A percentile compares a stretch with the other conserved stretches of the same genome.
Conservation (phyloP, 2,797 vertebrate species). For the Nannoperca obscura region DNA sequence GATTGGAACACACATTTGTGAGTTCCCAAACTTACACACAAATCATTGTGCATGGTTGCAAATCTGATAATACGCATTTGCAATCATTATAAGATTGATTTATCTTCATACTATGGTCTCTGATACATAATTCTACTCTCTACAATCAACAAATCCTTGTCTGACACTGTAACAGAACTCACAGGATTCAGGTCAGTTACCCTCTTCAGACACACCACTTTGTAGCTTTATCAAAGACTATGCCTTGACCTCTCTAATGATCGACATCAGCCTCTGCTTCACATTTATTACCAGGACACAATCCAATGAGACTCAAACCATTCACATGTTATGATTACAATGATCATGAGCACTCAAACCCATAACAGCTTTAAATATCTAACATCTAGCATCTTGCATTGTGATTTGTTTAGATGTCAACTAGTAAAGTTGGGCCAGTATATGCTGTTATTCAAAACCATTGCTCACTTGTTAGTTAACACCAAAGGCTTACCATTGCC, state of each 20-base stretch:
- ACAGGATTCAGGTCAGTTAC: conserved; percentile 12
- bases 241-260: neutral
- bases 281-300: no score
- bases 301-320: no score
- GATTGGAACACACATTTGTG: no score
- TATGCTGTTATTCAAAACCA: neutral
- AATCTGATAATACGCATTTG: no score
- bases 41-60: no score
- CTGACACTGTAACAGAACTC: conserved; percentile 4
- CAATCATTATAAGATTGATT: no score
- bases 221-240: conserved; percentile 14
- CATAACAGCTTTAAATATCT: neutral
- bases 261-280: neutral
- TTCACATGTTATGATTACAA: no score
- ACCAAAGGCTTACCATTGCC: neutral
- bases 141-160: neutral
- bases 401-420: neutral
- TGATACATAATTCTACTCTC: neutral
- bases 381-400: no score
- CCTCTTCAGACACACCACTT: neutral
- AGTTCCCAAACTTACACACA: no score
- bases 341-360: neutral
- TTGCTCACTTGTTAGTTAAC: neutral
- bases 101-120: no score
- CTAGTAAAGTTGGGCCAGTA: neutral